Base-by-base conservation (phyloP, 2,888 invertebrate species). In the Anarsia innoxiella region DNA sequence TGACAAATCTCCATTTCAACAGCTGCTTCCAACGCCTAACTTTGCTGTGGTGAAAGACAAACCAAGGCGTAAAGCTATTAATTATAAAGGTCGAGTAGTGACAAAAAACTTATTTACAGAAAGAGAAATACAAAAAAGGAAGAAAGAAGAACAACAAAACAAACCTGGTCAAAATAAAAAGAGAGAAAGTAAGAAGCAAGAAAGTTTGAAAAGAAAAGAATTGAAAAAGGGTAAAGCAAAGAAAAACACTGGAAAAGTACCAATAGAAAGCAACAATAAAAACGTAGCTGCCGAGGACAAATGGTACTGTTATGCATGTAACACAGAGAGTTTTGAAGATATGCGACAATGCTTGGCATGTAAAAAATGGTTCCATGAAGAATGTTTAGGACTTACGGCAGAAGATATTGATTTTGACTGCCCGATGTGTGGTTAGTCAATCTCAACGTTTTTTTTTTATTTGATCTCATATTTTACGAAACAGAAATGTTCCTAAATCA, bases 231-330 rank as follows among this genome's bases (percentile, higher is more conserved):
- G 25, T 9, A 26, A 13, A 13, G 10, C 2, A 13, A 12, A 15
- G 10, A 9, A 34, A 15, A n/a, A n/a, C n/a, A n/a, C n/a, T 9
- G 9, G 15, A 9, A 6, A 11, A 15, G 15, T 11, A 3, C 9
- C 19, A 25, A 3, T 14, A 12, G 25, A 13, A 34, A 15, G 15
- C 1, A 2, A 15, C 15, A 12, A 15, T n/a, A 13, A 3, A 15
- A 31, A 31, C 8, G 5, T 5, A 29, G 6, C 29, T 13, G 6
- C 5, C 12, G 12, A 29, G 3, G 31, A 31, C 3, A 15, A 15
- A 9, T 33, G 33, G 31, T 33, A 23, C 12, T 33, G 33, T 23
- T 25, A 23, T 23, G 33, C 33, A 2, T 33, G 23, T 8, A 23
- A 33, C 5, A 8, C 9, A 6, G 33, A 33, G n/a, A 5, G 25